A percentile compares a stretch with the other conserved stretches of the same genome.
phyloP scores from a whole-genome alignment of 2,888 invertebrate genomes.

The Lamellibrachia satsuma region DNA sequence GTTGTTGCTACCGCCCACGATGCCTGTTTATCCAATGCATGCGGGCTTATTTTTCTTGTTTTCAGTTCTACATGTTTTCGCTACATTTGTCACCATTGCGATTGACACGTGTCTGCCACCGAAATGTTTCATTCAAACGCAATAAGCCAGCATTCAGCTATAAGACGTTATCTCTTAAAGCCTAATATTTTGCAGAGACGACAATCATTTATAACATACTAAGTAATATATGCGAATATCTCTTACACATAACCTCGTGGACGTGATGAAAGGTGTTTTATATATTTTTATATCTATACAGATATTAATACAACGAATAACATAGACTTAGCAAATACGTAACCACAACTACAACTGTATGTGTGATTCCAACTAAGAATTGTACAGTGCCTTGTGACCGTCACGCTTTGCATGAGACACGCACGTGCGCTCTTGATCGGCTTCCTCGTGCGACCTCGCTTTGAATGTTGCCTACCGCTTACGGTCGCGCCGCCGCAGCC shows the following conservation, averaged over 20 bases:
- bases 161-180: neutral
- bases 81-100: neutral
- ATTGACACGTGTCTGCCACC: neutral
- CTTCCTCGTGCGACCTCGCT: conserved; percentile 19
- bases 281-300: neutral
- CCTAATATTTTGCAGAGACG: neutral
- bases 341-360: neutral
- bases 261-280: neutral
- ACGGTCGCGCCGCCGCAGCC: neutral
- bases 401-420: neutral
- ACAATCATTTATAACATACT: neutral
- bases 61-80: neutral
- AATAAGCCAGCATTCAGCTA: neutral
- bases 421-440: neutral
- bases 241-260: neutral
- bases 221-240: neutral
- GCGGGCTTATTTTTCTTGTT: neutral
- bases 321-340: neutral
- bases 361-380: neutral
- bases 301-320: neutral
- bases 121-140: neutral
- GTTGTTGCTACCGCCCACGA: neutral
- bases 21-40: neutral
- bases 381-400: neutral
- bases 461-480: neutral